phyloP scores from a whole-genome alignment of 1,140 invertebrate genomes.

The Aricia agestis region DNA sequence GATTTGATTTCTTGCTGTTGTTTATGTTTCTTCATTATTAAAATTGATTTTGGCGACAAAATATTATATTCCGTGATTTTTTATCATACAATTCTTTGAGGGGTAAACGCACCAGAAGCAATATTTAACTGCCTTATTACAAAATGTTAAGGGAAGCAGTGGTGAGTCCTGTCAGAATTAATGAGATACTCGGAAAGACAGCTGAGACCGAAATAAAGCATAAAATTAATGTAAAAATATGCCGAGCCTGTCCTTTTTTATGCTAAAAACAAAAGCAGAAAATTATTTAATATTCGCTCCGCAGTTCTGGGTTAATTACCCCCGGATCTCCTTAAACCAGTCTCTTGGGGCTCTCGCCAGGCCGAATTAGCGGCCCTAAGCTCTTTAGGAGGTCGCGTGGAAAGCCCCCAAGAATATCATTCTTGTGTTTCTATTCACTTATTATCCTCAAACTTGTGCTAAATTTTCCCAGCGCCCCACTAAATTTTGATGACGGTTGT shows the following conservation, averaged over 20 bases:
- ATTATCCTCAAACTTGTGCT: background rate
- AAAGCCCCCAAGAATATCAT: background rate
- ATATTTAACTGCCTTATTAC: background rate
- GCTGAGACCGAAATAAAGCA: background rate
- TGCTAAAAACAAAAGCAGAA: slow-evolving; percentile 7
- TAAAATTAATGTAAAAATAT: background rate
- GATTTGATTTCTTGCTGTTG: background rate
- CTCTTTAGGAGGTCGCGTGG: slow-evolving; percentile 7
- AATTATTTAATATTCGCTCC: slow-evolving; percentile 4
- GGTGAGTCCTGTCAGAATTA: background rate
- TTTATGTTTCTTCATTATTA: no score
- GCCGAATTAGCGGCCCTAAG: slow-evolving; percentile 3
- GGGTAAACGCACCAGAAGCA: background rate
- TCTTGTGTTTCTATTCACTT: slow-evolving; percentile 4
- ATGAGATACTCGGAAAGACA: background rate
- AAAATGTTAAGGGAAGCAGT: background rate
- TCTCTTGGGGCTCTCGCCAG: background rate
- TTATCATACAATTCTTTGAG: background rate
- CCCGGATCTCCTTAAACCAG: slow-evolving; percentile 4
- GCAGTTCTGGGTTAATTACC: slow-evolving; percentile 10
- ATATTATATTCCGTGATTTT: no score
- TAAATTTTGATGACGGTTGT: background rate
- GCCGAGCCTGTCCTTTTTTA: background rate
- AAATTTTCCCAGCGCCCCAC: background rate
- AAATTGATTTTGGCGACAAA: no score